These are phyloP conservation scores for Ciconia stormi DNA, from an alignment of 2,113 vertebrate genomes.

Conservation along the genomic window DNA sequence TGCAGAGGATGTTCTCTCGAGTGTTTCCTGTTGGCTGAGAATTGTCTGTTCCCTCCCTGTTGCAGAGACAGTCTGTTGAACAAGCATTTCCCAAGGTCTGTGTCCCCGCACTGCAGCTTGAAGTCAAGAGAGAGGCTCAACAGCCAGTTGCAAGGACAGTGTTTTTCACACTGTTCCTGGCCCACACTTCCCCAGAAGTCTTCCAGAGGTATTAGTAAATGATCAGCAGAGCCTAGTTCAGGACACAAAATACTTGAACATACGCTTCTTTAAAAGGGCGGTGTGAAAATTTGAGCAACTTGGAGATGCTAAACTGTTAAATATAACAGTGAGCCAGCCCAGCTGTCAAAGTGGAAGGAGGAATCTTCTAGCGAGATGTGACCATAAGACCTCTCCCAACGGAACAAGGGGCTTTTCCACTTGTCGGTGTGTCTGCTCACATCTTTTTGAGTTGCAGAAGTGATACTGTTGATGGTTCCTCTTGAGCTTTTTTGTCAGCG, in stretches of 20 bases:
- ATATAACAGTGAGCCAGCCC: background rate
- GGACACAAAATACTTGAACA: background rate
- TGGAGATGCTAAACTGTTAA: background rate
- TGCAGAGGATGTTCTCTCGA: background rate
- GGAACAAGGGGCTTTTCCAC: background rate
- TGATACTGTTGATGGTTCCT: fast-evolving
- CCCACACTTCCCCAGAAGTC: background rate
- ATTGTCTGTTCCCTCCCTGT: background rate
- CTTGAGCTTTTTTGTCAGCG: background rate
- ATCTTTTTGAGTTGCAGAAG: background rate
- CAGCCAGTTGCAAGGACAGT: background rate
- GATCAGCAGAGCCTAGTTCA: background rate
- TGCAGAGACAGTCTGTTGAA: background rate
- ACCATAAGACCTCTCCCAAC: background rate
- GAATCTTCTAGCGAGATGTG: background rate
- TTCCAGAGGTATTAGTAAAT: background rate
- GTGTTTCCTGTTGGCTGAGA: background rate
- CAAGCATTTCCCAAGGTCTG: background rate
- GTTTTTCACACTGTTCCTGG: background rate
- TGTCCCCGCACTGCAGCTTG: background rate
- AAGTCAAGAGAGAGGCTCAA: background rate
- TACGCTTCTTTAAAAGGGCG: background rate
- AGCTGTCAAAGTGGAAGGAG: background rate
- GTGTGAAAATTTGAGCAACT: background rate
- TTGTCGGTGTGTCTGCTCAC: fast-evolving